phyloP scores from a whole-genome alignment of 2,113 vertebrate species.

The Heterotis niloticus region DNA sequence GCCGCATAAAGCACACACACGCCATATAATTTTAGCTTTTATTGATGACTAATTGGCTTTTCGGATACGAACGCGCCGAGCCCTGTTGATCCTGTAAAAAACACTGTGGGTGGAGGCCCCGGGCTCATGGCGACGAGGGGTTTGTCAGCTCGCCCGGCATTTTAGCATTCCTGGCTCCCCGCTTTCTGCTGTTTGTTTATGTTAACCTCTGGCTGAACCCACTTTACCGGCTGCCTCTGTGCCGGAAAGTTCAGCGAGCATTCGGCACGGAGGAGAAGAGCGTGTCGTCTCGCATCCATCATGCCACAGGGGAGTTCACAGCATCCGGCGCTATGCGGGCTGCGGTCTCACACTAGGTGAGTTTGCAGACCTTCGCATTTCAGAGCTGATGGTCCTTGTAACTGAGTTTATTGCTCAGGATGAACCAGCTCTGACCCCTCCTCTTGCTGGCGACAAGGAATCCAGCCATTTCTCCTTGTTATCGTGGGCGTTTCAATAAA shows the following conservation, averaged over 20 bases:
- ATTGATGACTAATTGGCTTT: too few relatives aligned
- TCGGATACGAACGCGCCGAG: constrained; percentile 36
- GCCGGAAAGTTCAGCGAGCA: constrained; percentile 90
- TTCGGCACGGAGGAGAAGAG: constrained; percentile 80
- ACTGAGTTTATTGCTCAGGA: constrained; percentile 66
- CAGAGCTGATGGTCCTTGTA: constrained; percentile 60
- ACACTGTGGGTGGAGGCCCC: constrained; percentile 70
- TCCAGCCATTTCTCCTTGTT: constrained; percentile 54
- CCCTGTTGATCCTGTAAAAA: constrained; percentile 45
- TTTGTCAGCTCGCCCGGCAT: constrained; percentile 81
- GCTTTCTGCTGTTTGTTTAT: constrained; percentile 91
- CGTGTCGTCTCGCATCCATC: constrained; percentile 88
- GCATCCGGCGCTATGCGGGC: constrained; percentile 49
- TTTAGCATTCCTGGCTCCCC: constrained; percentile 85
- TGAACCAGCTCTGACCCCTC: constrained; percentile 54
- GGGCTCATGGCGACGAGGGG: constrained; percentile 89
- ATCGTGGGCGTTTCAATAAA: constrained; percentile 34
- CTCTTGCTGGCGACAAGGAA: constrained; percentile 74
- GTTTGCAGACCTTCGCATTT: constrained; percentile 55
- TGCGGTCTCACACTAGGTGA: constrained; percentile 42
- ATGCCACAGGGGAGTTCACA: constrained; percentile 84
- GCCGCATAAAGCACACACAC: too few relatives aligned
- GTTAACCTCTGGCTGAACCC: constrained; percentile 97
- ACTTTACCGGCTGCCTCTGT: constrained; percentile 87
- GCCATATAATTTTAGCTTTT: too few relatives aligned